Evolutionary conservation across 2,113 vertebrate genomes (phyloP).

Genomic region (Scomber scombrus): DNA sequence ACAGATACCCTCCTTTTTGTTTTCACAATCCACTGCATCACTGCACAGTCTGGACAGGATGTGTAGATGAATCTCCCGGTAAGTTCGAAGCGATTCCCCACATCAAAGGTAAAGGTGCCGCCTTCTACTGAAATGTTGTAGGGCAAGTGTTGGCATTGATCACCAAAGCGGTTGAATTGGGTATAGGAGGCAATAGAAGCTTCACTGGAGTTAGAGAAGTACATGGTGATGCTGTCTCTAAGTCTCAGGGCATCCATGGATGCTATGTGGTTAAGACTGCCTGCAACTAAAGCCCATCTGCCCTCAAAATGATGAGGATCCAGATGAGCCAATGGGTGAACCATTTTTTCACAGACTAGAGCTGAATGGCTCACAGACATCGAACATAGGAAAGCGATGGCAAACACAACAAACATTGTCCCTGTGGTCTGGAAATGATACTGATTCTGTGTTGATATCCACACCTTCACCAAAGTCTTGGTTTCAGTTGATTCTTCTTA

Average conservation of each 20-base stretch:
- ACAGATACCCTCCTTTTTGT: constrained; percentile 36
- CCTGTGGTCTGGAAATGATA: neutral
- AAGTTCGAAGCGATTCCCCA: neutral
- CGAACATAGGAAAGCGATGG: constrained; percentile 6
- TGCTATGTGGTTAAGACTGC: neutral
- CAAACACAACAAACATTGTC: constrained; percentile 7
- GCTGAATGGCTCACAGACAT: constrained; percentile 20
- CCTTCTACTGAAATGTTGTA: neutral
- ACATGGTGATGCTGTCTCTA: constrained; percentile 12
- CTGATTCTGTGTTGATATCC: neutral
- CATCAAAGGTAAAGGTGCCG: neutral
- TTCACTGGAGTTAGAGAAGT: neutral
- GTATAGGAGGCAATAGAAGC: neutral
- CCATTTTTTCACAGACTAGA: constrained; percentile 35
- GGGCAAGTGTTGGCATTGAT: constrained; percentile 31
- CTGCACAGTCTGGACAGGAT: constrained; percentile 58
- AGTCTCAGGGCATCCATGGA: neutral
- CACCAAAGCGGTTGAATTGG: constrained; percentile 64
- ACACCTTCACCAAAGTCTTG: too few relatives aligned
- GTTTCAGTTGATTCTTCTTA: neutral
- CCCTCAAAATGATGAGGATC: neutral
- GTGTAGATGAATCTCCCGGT: neutral
- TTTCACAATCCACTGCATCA: constrained; percentile 59
- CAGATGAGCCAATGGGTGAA: constrained; percentile 10
- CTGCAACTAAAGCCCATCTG: constrained; percentile 40